Conservation (phyloP, 2,888 invertebrate genomes). For the Melanotus villosus region DNA sequence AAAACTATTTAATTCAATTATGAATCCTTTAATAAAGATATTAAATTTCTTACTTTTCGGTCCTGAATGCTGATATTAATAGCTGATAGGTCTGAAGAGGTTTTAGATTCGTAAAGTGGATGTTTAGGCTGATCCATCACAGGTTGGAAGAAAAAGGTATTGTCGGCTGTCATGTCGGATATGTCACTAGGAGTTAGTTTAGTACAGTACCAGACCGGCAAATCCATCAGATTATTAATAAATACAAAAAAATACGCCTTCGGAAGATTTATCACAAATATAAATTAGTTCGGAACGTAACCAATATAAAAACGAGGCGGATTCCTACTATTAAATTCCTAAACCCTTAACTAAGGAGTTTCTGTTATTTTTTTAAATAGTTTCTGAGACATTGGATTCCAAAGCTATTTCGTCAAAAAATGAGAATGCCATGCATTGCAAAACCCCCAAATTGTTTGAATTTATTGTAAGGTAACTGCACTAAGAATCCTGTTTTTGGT, state of each 20-base stretch:
- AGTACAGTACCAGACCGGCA: constrained; percentile 46
- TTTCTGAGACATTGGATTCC: too few species aligned
- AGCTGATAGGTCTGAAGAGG: constrained; percentile 4
- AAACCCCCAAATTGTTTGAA: too few species aligned
- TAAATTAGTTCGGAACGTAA: background rate
- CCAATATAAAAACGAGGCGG: background rate
- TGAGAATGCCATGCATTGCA: too few species aligned
- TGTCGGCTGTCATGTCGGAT: constrained; percentile 47
- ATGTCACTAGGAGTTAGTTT: constrained; percentile 43
- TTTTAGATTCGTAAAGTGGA: constrained; percentile 27
- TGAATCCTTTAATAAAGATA: background rate
- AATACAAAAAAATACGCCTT: constrained; percentile 38
- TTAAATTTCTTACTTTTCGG: constrained; percentile 8
- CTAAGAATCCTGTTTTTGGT: too few species aligned
- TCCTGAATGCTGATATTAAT: constrained; percentile 6
- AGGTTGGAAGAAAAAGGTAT: constrained; percentile 12
- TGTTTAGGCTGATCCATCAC: constrained; percentile 42
- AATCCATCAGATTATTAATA: constrained; percentile 44
- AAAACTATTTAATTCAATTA: too few species aligned
- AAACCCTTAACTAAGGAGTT: too few species aligned
- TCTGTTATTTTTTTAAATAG: too few species aligned
- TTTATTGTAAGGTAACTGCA: too few species aligned
- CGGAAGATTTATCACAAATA: constrained; percentile 27
- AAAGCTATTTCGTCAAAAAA: too few species aligned
- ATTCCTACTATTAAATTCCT: background rate